Percentiles rank a stretch among this genome's conserved stretches.
Evolutionary conservation across 2,113 vertebrate species (phyloP).

Genomic region (Sphyrna mokarran): DNA sequence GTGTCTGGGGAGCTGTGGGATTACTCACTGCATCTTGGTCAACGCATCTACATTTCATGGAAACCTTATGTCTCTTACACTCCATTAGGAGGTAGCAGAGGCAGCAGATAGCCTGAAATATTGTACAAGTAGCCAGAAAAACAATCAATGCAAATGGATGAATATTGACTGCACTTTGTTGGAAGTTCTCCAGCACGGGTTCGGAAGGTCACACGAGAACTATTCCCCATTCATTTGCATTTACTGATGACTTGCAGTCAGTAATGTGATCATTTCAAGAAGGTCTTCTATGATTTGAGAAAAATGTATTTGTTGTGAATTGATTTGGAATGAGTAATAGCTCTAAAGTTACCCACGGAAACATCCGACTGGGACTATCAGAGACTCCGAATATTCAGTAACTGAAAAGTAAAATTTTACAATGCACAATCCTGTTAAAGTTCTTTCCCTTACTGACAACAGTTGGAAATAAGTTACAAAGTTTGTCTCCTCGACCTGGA

Average conservation of each 20-base stretch:
- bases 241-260: neutral
- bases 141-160: neutral
- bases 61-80: neutral
- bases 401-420: neutral
- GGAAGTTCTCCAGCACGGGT: neutral
- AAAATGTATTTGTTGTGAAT: neutral
- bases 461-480: neutral
- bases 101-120: neutral
- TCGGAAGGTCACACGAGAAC: neutral
- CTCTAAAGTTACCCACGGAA: neutral
- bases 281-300: neutral
- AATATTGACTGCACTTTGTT: neutral
- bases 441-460: neutral
- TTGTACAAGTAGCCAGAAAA: neutral
- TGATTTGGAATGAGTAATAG: neutral
- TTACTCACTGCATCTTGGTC: neutral
- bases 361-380: neutral
- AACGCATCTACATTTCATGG: neutral
- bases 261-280: neutral
- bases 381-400: neutral
- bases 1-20: neutral
- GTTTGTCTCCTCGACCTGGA: neutral
- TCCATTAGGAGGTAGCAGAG: neutral
- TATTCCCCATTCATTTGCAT: neutral
- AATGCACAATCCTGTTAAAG: neutral